Evolutionary conservation across 2,113 vertebrate species (phyloP).

Genomic region (Scatophagus argus): DNA sequence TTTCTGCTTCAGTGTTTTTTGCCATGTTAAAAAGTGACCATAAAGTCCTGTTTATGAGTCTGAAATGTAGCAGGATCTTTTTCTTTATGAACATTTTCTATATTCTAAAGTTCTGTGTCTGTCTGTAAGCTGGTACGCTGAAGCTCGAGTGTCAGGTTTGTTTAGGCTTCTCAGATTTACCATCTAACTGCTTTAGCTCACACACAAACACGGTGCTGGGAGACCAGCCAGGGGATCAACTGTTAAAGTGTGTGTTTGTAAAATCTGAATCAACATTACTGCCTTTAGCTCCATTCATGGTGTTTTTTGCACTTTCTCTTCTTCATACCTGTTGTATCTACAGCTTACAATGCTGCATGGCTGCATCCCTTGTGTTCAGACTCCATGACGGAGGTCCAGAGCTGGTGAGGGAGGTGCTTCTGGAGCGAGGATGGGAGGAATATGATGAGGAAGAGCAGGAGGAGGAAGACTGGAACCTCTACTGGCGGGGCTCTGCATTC

Average conservation of each 20-base stretch:
- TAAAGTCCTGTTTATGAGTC: not conserved
- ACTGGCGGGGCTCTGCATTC: conserved; percentile 84
- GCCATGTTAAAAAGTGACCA: not conserved
- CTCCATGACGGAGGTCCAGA: conserved; percentile 77
- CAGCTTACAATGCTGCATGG: conserved; percentile 48
- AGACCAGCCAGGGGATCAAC: conserved; percentile 5
- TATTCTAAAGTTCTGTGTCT: not conserved
- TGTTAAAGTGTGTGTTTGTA: not conserved
- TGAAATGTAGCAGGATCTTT: not conserved
- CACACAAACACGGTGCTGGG: not conserved
- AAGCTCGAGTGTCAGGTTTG: conserved; percentile 37
- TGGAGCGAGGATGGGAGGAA: conserved; percentile 86
- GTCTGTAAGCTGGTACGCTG: not conserved
- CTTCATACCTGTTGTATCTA: accelerated
- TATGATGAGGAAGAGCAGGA: conserved; percentile 74
- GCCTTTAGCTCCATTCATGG: not conserved
- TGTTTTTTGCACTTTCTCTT: too few species aligned
- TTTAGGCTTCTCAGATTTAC: conserved; percentile 47
- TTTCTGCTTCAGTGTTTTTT: not conserved
- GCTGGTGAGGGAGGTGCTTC: conserved; percentile 84
- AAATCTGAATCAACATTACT: not conserved
- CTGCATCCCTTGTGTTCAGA: conserved; percentile 80
- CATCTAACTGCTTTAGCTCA: not conserved
- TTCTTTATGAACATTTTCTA: not conserved
- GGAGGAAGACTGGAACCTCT: conserved; percentile 85